Evolutionary conservation across 2,113 vertebrate genomes (phyloP).

Genomic region (Cyprinodon variegatus): DNA sequence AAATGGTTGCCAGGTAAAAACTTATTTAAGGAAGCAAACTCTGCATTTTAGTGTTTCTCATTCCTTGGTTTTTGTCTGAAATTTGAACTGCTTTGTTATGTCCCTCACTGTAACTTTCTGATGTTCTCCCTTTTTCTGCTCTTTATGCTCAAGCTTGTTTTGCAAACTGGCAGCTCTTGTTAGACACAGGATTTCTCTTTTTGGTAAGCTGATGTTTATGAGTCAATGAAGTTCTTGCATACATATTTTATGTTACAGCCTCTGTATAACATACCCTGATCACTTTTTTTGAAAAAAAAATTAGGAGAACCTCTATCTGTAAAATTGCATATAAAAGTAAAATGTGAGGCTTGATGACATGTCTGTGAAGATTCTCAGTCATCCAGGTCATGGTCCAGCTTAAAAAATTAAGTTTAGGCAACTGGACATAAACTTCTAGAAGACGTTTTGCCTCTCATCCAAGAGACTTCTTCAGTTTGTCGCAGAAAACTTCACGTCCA

Average conservation of each 20-base stretch:
- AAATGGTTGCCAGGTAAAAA: constrained; percentile 95
- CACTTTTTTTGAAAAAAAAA: background rate
- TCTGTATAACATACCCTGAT: background rate
- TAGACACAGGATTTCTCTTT: constrained; percentile 99
- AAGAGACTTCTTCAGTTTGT: no score
- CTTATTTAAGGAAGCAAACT: background rate
- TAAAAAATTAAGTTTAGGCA: no score
- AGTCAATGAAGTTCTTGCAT: constrained; percentile 6
- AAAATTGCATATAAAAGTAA: background rate
- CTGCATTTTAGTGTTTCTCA: background rate
- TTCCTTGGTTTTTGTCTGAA: background rate
- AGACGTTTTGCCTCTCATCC: no score
- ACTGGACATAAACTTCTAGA: no score
- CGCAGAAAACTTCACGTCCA: no score
- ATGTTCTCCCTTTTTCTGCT: constrained; percentile 70
- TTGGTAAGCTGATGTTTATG: constrained; percentile 85
- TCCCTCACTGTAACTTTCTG: constrained; percentile 29
- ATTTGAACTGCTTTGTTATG: constrained; percentile 15
- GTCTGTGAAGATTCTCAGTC: no score
- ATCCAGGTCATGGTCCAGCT: no score
- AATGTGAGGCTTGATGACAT: no score
- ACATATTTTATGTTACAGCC: background rate
- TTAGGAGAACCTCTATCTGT: background rate
- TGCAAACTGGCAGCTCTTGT: constrained; percentile 99
- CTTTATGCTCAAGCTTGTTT: constrained; percentile 88